These are phyloP conservation scores for Australoheros scitulus DNA, from an alignment of 2,113 vertebrate genomes.

Conservation along the genomic window DNA sequence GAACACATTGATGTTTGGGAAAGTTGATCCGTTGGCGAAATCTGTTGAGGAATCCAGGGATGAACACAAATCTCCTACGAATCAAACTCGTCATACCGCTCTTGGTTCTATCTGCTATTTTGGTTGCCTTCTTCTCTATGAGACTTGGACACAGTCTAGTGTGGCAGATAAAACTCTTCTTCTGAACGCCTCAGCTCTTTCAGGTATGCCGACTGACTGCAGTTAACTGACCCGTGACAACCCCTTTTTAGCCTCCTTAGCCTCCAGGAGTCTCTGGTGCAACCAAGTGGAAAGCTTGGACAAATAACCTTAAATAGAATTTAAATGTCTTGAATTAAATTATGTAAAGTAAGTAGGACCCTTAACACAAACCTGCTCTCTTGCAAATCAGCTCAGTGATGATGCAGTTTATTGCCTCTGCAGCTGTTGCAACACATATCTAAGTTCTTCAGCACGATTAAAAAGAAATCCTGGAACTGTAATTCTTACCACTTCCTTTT, in stretches of 20 bases:
- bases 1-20: not conserved
- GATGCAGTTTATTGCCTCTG: not conserved
- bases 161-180: not conserved
- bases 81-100: not conserved
- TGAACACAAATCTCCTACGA: not conserved
- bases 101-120: not conserved
- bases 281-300: constrained; percentile 57
- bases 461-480: not conserved
- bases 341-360: constrained; percentile 38
- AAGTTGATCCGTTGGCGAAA: not conserved
- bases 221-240: constrained; percentile 49
- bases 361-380: not conserved
- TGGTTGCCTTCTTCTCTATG: not conserved
- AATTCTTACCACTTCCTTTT: not conserved
- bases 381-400: not conserved
- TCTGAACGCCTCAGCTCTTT: constrained; percentile 10
- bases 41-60: not conserved
- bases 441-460: constrained; percentile 5
- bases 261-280: constrained; percentile 48
- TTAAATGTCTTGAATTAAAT: constrained; percentile 57
- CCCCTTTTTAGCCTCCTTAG: constrained; percentile 40
- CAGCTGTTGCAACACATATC: not conserved
- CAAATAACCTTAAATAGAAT: constrained; percentile 62
- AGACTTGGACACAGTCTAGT: not conserved
- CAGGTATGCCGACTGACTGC: constrained; percentile 31